Base-by-base conservation (phyloP, 1,140 invertebrate species). In the Leptoteleia sp. region DNA sequence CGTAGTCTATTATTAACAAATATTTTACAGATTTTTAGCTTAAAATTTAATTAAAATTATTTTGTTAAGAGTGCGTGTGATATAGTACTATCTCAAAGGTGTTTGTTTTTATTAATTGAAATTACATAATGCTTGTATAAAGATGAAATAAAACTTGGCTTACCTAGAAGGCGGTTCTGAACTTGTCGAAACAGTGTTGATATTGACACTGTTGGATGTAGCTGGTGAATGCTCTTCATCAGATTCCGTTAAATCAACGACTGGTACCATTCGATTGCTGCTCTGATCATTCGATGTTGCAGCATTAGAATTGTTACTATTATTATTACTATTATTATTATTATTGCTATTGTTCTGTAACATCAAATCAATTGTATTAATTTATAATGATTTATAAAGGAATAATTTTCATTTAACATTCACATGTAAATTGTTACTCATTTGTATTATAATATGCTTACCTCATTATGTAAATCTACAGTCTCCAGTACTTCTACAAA, bases 241-340 rank as follows among this genome's bases (percentile, higher is more conserved):
- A 76, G 92, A 92, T 55, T 93, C 93, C 17, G 93, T 93, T 61
- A 93, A 85, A 88, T 94, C 93, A 40, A 94, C 92, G 9, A 93
- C 86, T 40, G 89, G 71, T 12, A 92, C 91, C 43, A 91, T 83
- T 59, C 82, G 84, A 80, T 80, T 61, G 55, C 50, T 54, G 67
- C 54, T 70, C 55, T 73, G 80, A 25, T 72, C 79, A 22, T 79
- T 76, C 54, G 73, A 70, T 78, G 79, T 76, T 54, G 70, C 47
- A 64, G 76, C 55, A 61, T 54, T 67, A 4, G 33, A 12, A 80
- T 76, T 45, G 19, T 12, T 81, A 57, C 50, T 59, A 15, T 11
- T 43, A 52, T 47, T 76, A 61, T n/a, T 84, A 75, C 61, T 31
- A 19, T 4, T 45, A 13, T 13, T 61, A 33, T 29, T 55, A 25